phyloP scores from a whole-genome alignment of 53 echinoderm and acorn worm species.

The Echinarachnius parma region DNA sequence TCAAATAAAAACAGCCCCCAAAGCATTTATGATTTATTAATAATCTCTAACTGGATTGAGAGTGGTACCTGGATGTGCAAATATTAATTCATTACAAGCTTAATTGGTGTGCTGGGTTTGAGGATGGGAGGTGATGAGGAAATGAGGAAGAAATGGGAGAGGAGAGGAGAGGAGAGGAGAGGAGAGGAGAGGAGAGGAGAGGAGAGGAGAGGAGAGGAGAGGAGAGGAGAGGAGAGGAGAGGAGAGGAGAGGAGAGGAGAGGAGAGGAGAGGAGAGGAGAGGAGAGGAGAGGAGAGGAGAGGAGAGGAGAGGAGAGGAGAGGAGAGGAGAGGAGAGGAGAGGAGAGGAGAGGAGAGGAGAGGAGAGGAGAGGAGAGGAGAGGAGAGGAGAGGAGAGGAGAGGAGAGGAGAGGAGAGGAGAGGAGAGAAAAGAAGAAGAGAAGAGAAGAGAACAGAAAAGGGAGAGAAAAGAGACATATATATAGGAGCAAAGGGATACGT shows the following conservation, averaged over 20 bases:
- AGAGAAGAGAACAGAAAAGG: neutral
- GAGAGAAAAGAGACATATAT: neutral
- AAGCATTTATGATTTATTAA: no score
- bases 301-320: neutral
- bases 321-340: neutral
- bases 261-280: neutral
- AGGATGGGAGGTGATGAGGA: neutral
- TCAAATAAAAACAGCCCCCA: no score
- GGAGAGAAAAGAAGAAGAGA: neutral
- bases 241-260: neutral
- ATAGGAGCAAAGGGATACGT: neutral
- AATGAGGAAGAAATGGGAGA: neutral
- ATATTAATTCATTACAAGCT: no score
- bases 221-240: neutral
- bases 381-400: neutral
- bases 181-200: neutral
- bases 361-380: neutral
- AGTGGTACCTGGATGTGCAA: no score
- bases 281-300: neutral
- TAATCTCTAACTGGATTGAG: no score
- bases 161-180: neutral
- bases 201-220: neutral
- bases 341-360: neutral
- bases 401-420: neutral
- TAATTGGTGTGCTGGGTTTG: no score